Conservation (phyloP, 2,797 vertebrate species). For the Brachyrhaphis roseni region DNA sequence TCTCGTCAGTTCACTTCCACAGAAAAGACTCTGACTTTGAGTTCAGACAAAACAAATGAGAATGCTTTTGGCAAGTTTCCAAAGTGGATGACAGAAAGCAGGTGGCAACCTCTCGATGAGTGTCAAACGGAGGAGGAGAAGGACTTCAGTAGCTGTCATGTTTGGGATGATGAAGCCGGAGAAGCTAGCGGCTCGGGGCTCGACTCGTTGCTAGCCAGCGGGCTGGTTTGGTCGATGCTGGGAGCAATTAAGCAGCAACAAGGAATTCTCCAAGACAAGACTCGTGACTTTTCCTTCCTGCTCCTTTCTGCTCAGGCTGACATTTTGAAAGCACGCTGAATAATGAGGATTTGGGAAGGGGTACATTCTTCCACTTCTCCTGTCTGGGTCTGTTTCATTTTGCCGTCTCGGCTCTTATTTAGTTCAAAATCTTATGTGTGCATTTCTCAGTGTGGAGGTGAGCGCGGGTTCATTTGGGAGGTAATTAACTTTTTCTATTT, state of each 20-base stretch:
- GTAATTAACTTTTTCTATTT: background rate
- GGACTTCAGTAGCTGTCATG: conserved; percentile 38
- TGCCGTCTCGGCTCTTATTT: background rate
- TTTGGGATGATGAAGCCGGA: conserved; percentile 53
- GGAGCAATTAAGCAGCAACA: conserved; percentile 50
- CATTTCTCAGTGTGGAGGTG: background rate
- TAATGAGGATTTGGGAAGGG: conserved; percentile 1
- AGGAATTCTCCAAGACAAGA: conserved; percentile 5
- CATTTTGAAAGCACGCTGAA: background rate
- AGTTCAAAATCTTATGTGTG: background rate
- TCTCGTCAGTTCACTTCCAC: background rate
- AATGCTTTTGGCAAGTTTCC: conserved; percentile 14
- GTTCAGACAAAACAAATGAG: background rate
- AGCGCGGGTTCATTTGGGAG: background rate
- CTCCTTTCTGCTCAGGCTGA: conserved; percentile 1
- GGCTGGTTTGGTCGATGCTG: conserved; percentile 19
- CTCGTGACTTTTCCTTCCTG: background rate
- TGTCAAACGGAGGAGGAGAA: conserved; percentile 22
- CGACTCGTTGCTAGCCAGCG: conserved; percentile 18
- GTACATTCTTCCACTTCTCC: background rate
- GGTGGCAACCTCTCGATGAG: conserved; percentile 5
- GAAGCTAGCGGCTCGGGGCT: background rate
- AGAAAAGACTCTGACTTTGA: background rate
- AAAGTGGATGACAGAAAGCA: background rate
- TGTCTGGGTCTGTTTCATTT: background rate